A percentile compares a stretch with the other conserved stretches of the same genome.
phyloP scores from a whole-genome alignment of 2,113 vertebrate species.

The Corythoichthys haematopterus region DNA sequence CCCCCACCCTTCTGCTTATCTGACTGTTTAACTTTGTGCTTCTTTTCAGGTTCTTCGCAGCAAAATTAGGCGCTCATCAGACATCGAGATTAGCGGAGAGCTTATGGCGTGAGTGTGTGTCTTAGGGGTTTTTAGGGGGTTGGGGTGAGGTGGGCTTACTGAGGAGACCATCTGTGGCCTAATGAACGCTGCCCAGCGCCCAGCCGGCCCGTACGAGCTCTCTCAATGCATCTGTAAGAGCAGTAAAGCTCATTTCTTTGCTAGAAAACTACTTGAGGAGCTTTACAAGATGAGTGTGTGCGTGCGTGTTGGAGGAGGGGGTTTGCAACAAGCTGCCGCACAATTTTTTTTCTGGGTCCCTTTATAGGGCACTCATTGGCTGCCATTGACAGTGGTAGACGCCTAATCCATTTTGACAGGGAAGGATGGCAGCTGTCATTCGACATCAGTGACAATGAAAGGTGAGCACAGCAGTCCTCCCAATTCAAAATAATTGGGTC shows the following conservation, averaged over 20 bases:
- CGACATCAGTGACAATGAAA: no score
- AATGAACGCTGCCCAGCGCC: slow-evolving; percentile 66
- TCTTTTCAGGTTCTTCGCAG: slow-evolving; percentile 25
- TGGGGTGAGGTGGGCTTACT: slow-evolving; percentile 50
- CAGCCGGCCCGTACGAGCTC: slow-evolving; percentile 54
- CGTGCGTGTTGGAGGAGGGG: slow-evolving; percentile 14
- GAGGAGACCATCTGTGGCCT: slow-evolving; percentile 71
- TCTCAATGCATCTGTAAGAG: slow-evolving; percentile 71
- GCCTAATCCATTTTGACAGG: no score
- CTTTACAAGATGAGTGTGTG: slow-evolving; percentile 56
- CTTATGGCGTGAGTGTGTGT: slow-evolving; percentile 53
- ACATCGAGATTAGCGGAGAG: slow-evolving; percentile 58
- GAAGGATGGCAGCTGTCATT: no score
- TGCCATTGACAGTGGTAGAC: no score
- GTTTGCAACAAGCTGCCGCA: slow-evolving; percentile 67
- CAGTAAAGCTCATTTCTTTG: slow-evolving; percentile 76
- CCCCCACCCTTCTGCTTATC: background rate
- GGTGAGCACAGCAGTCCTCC: no score
- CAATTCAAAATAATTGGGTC: no score
- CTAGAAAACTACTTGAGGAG: slow-evolving; percentile 71
- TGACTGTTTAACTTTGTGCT: slow-evolving; percentile 1
- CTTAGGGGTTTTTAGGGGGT: slow-evolving; percentile 2
- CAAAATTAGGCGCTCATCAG: slow-evolving; percentile 38
- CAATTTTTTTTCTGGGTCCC: no score
- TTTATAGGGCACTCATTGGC: no score